Evolutionary conservation across 2,797 vertebrate species (phyloP).

Genomic region (Mionectes olivaceus): DNA sequence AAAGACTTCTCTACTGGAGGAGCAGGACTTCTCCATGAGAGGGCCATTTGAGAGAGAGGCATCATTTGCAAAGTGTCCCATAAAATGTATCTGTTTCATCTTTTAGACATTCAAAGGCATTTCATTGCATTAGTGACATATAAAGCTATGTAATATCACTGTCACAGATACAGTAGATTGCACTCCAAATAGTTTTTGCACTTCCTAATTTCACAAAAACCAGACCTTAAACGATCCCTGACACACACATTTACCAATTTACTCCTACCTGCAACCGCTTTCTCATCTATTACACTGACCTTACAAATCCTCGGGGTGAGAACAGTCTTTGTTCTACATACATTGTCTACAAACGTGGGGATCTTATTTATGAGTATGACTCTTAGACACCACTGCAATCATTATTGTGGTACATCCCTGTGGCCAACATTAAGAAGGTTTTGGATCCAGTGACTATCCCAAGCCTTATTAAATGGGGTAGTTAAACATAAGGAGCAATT

Average conservation of each 20-base stretch:
- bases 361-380: neutral
- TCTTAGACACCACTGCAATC: neutral
- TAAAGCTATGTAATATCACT: neutral
- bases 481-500: constrained; percentile 24
- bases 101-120: neutral
- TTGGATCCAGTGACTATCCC: neutral
- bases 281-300: neutral
- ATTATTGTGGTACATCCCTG: neutral
- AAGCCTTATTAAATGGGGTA: neutral
- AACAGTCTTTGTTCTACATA: neutral
- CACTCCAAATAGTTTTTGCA: neutral
- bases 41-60: neutral
- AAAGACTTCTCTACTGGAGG: neutral
- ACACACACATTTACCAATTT: neutral
- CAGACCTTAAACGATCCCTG: neutral
- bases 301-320: neutral
- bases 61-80: neutral
- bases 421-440: neutral
- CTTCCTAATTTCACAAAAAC: neutral
- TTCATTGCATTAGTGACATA: neutral
- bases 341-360: neutral
- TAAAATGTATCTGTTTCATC: neutral
- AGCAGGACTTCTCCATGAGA: neutral
- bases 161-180: neutral
- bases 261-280: neutral